Evolutionary conservation across 2,888 invertebrate species (phyloP).

Genomic region (Ormyrus rosae): DNA sequence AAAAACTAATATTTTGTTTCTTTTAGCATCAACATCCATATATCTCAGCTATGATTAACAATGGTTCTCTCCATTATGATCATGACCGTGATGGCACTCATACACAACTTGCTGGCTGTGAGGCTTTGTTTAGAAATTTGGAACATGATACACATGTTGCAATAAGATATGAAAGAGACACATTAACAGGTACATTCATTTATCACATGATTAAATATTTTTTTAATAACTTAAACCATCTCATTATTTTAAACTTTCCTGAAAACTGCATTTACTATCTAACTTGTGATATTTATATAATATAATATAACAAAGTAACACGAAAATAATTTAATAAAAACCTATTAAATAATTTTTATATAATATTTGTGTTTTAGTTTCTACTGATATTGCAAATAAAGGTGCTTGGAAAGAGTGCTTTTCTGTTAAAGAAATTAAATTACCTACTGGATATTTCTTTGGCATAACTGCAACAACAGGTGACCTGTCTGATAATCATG

Average conservation of each 20-base stretch:
- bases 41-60: conserved; percentile 98
- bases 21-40: conserved; percentile 97
- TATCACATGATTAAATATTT: not conserved
- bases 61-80: conserved; percentile 96
- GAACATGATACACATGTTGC: conserved; percentile 93
- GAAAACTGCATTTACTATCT: too few relatives aligned
- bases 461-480: conserved; percentile 98
- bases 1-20: conserved; percentile 48
- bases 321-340: too few relatives aligned
- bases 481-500: conserved; percentile 97
- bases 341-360: too few relatives aligned
- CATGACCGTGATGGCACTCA: conserved; percentile 99
- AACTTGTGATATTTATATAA: too few relatives aligned
- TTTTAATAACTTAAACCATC: not conserved
- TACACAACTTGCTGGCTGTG: conserved; percentile 97
- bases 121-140: conserved; percentile 94
- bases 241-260: too few relatives aligned
- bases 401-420: conserved; percentile 97
- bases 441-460: conserved; percentile 97
- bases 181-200: conserved; percentile 83
- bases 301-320: too few relatives aligned
- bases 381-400: conserved; percentile 93
- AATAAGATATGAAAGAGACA: conserved; percentile 93
- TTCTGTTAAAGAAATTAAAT: conserved; percentile 88
- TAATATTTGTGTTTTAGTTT: conserved; percentile 79